These are phyloP conservation scores for Cardiocondyla obscurior DNA, from an alignment of 1,140 invertebrate species.

Conservation along the genomic window DNA sequence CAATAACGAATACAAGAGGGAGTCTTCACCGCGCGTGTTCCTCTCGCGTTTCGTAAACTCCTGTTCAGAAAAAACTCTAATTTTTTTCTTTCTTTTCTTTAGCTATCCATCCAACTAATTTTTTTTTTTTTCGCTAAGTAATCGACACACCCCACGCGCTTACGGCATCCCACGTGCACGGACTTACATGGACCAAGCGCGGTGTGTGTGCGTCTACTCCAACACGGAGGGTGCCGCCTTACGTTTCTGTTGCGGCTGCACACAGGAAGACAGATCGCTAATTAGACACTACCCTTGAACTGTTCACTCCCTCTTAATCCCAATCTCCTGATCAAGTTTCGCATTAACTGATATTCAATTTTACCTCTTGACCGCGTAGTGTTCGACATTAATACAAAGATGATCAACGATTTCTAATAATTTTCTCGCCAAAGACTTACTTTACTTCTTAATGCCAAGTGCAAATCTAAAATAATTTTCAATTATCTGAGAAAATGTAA, in stretches of 20 bases:
- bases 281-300: slow-evolving; percentile 58
- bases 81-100: slow-evolving; percentile 23
- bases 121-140: not conserved
- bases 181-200: slow-evolving; percentile 84
- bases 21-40: slow-evolving; percentile 43
- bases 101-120: not conserved
- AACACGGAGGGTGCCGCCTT: slow-evolving; percentile 79
- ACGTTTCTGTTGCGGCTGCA: slow-evolving; percentile 82
- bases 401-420: not conserved
- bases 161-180: slow-evolving; percentile 71
- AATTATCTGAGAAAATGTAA: not conserved
- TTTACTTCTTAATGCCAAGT: not conserved
- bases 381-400: not conserved
- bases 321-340: not conserved
- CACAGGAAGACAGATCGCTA: slow-evolving; percentile 74
- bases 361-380: not conserved
- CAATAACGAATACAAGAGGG: slow-evolving; percentile 61
- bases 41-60: slow-evolving; percentile 32
- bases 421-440: not conserved
- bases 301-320: not conserved
- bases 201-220: slow-evolving; percentile 78
- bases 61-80: not conserved
- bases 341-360: not conserved
- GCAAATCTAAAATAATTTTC: not conserved
- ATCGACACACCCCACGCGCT: slow-evolving; percentile 59